Conservation (phyloP, 2,888 invertebrate species). For the Brachypalpus laphriformis region DNA sequence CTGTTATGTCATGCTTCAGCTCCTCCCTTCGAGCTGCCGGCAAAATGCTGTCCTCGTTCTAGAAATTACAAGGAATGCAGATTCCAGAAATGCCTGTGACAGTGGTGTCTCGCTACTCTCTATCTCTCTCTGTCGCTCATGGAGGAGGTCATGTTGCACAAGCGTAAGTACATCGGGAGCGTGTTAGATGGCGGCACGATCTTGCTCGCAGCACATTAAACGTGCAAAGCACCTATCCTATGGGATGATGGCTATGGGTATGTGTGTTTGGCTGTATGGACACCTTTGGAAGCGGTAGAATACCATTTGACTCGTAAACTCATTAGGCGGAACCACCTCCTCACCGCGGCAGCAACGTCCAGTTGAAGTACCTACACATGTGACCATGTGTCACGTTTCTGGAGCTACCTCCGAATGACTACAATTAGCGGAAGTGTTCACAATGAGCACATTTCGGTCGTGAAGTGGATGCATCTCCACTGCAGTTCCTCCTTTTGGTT, state of each 20-base stretch:
- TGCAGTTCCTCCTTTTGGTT: constrained; percentile 2
- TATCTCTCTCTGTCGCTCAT: constrained; percentile 15
- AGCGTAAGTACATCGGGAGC: constrained; percentile 66
- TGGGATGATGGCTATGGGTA: not conserved
- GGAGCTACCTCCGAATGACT: constrained; percentile 67
- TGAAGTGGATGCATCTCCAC: constrained; percentile 66
- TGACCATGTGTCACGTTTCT: constrained; percentile 73
- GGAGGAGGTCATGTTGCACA: constrained; percentile 59
- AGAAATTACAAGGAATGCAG: constrained; percentile 68
- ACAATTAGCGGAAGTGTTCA: constrained; percentile 74
- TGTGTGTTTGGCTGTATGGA: constrained; percentile 24
- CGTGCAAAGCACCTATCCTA: constrained; percentile 58
- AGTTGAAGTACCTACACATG: constrained; percentile 51
- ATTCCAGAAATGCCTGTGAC: constrained; percentile 63
- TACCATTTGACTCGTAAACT: constrained; percentile 71
- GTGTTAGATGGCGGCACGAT: constrained; percentile 72
- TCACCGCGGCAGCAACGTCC: constrained; percentile 24
- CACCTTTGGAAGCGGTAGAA: constrained; percentile 62
- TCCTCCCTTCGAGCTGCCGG: constrained; percentile 59
- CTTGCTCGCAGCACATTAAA: constrained; percentile 68
- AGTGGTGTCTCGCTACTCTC: not conserved
- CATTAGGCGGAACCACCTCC: constrained; percentile 69
- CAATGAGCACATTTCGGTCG: constrained; percentile 70
- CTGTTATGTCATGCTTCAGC: constrained; percentile 68
- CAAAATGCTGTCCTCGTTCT: constrained; percentile 47